Evolutionary conservation across 1,140 invertebrate genomes (phyloP).

Genomic region (Hypothenemus hampei): DNA sequence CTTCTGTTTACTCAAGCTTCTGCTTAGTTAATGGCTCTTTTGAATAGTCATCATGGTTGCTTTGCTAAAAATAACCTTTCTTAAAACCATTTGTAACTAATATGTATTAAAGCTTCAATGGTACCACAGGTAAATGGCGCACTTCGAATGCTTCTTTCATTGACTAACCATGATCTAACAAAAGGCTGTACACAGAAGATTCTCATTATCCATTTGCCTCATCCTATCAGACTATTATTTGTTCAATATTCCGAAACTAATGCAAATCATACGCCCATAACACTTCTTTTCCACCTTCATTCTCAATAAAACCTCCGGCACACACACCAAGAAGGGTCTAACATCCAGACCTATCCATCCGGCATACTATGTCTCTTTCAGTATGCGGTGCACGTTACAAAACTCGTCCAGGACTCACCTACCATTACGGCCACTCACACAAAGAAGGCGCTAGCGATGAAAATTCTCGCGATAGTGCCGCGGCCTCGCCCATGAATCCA

Average conservation of each 20-base stretch:
- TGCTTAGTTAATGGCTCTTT: conserved; percentile 5
- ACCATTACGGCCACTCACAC: conserved; percentile 96
- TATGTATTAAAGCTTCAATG: too few relatives aligned
- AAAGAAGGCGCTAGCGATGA: conserved; percentile 59
- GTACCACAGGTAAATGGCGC: too few relatives aligned
- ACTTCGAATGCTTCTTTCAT: too few relatives aligned
- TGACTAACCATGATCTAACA: too few relatives aligned
- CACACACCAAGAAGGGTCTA: not conserved
- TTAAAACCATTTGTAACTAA: too few relatives aligned
- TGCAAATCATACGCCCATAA: not conserved
- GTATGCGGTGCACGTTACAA: conserved; percentile 97
- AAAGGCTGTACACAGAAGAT: conserved; percentile 17
- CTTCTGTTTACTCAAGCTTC: conserved; percentile 18
- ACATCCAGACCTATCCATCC: not conserved
- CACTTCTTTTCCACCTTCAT: not conserved
- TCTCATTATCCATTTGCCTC: conserved; percentile 3
- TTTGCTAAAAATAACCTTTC: not conserved
- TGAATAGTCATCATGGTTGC: not conserved
- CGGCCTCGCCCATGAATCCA: conserved; percentile 46
- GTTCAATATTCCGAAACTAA: not conserved
- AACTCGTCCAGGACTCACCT: conserved; percentile 91
- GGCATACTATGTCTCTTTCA: conserved; percentile 50
- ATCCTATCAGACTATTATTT: not conserved
- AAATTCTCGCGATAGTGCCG: conserved; percentile 46
- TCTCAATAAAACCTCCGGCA: not conserved